phyloP scores from a whole-genome alignment of 1,140 invertebrate species.

The Macrobrachium nipponense region DNA sequence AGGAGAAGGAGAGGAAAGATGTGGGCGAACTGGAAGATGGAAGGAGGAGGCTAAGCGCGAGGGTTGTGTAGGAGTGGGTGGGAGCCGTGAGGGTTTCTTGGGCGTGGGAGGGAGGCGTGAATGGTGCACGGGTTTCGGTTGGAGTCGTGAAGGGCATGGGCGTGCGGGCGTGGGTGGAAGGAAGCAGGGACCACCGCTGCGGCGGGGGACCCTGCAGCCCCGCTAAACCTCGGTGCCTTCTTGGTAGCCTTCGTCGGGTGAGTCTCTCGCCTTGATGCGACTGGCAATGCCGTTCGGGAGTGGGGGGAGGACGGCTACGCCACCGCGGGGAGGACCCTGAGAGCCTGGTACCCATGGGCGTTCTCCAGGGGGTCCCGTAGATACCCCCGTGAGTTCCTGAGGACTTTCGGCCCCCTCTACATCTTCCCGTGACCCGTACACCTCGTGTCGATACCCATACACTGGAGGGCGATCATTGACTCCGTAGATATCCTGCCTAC shows the following conservation, averaged over 20 bases:
- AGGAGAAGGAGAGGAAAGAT: too few relatives aligned
- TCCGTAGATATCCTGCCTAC: conserved; percentile 47
- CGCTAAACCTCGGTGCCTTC: conserved; percentile 74
- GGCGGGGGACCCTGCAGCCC: conserved; percentile 43
- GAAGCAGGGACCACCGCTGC: conserved; percentile 47
- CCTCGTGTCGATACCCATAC: conserved; percentile 30
- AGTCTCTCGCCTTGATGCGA: conserved; percentile 73
- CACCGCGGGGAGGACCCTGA: conserved; percentile 52
- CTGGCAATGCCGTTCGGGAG: conserved; percentile 55
- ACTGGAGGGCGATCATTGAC: conserved; percentile 25
- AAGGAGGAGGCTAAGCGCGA: too few relatives aligned
- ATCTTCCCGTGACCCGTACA: conserved; percentile 40
- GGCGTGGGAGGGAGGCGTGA: background rate
- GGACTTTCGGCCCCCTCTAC: conserved; percentile 59
- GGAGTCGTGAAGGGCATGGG: background rate
- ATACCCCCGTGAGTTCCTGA: conserved; percentile 21
- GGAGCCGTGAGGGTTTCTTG: background rate
- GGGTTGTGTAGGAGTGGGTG: too few relatives aligned
- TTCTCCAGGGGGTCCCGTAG: conserved; percentile 52
- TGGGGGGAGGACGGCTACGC: conserved; percentile 58
- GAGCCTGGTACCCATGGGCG: conserved; percentile 62
- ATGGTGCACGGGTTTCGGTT: background rate
- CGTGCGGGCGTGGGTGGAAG: conserved; percentile 30
- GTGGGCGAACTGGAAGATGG: too few relatives aligned
- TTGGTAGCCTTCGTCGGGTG: conserved; percentile 91